Conservation (phyloP, 2,113 vertebrate species). For the Oncorhynchus clarkii region DNA sequence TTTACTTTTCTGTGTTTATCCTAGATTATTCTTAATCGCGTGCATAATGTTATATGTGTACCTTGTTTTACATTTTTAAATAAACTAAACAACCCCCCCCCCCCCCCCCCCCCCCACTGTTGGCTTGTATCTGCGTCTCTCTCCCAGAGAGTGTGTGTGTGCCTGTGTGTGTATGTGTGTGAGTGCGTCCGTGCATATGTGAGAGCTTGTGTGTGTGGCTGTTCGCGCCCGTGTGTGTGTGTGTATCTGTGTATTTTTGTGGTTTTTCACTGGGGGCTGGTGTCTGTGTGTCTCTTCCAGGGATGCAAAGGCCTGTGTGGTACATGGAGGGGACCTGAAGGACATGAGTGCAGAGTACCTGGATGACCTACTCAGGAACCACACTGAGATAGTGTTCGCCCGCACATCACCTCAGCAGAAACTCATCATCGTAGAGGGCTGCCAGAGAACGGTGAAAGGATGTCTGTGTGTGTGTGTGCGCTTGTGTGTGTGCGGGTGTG, state of each 20-base stretch:
- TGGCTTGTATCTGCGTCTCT: too few relatives aligned
- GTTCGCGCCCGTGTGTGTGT: neutral
- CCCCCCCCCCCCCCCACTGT: too few relatives aligned
- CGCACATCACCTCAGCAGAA: slow-evolving; percentile 92
- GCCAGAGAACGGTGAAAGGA: slow-evolving; percentile 84
- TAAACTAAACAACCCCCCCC: too few relatives aligned
- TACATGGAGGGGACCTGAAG: slow-evolving; percentile 89
- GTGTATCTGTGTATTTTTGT: neutral
- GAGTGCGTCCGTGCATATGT: neutral
- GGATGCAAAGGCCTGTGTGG: slow-evolving; percentile 90
- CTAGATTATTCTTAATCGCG: too few relatives aligned
- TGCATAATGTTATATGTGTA: too few relatives aligned
- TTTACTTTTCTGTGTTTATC: too few relatives aligned
- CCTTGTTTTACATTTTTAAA: too few relatives aligned
- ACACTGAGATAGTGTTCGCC: slow-evolving; percentile 93
- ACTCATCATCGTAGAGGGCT: slow-evolving; percentile 94
- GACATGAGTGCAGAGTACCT: slow-evolving; percentile 86
- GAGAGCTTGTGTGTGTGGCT: slow-evolving; percentile 8
- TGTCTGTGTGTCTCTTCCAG: slow-evolving; percentile 55
- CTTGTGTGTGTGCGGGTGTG: too few relatives aligned
- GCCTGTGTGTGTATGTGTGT: too few relatives aligned
- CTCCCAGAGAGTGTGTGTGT: too few relatives aligned
- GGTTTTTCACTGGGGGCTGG: slow-evolving; percentile 9
- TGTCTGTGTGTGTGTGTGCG: slow-evolving; percentile 2
- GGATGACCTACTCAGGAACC: slow-evolving; percentile 87